Percentiles rank a stretch among this genome's conserved stretches.
Conservation (phyloP, 2,888 invertebrate species). For the Leucozona laternaria region DNA sequence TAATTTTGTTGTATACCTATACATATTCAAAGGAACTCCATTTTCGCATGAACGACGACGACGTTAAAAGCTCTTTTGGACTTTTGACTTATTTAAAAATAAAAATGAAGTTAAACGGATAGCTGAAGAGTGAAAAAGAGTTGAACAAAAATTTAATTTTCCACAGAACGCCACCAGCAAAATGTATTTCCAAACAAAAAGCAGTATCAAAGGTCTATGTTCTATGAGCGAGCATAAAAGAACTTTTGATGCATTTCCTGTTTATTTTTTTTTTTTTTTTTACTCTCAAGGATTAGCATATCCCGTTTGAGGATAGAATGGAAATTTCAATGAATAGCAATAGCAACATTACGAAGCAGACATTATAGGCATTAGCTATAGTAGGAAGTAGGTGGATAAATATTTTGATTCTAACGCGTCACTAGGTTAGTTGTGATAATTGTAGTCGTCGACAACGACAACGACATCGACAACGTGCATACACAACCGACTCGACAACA, state of each 20-base stretch:
- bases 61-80: background rate
- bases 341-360: background rate
- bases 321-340: slow-evolving; percentile 27
- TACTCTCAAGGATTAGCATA: slow-evolving; percentile 7
- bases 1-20: slow-evolving; percentile 6
- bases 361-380: background rate
- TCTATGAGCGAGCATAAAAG: background rate
- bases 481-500: background rate
- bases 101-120: background rate
- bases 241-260: slow-evolving; percentile 18
- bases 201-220: background rate
- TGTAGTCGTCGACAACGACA: no score
- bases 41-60: slow-evolving; percentile 3
- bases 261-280: background rate
- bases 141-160: slow-evolving; percentile 10
- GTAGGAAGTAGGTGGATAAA: background rate
- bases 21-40: slow-evolving; percentile 8
- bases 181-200: slow-evolving; percentile 18
- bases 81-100: background rate
- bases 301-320: slow-evolving; percentile 20
- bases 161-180: background rate
- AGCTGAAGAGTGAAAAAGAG: background rate
- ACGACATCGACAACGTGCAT: background rate
- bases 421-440: slow-evolving; percentile 17
- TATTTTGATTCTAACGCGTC: background rate